Evolutionary conservation across 2,797 vertebrate genomes (phyloP), one percentile per base, ranked within the genome.

Genomic region (Hirundo rustica): DNA sequence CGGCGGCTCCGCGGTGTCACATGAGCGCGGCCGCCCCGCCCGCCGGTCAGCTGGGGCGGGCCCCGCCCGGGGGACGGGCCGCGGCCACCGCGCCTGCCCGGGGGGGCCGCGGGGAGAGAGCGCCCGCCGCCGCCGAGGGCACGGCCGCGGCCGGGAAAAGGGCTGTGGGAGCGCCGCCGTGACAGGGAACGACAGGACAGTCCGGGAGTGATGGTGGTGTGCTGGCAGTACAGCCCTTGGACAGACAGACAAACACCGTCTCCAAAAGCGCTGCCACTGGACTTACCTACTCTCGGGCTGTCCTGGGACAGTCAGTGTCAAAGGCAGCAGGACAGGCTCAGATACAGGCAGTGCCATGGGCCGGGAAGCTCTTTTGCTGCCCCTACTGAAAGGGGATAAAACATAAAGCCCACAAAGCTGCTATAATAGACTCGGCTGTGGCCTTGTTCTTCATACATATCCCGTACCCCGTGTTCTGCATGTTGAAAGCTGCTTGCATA

Each of bases 151-250:
- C 5, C 7, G 29, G 16, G 5, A 26, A 6, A 8, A 5, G 26
- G 36, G 11, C 7, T 2, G 30, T 2, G 27, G 22, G 2, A 2
- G 3, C 5, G 0, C 1, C 2, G 15, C 25, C 3, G 16, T 13
- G 50, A 38, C 23, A 10, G 16, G 19, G 16, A 5, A 1, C 2
- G 3, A 10, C 11, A 1, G n/a, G 23, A 58, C 16, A 5, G 44
- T 2, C 8, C 13, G 8, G 19, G 36, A 14, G 18, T 16, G 66
- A 53, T 7, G 57, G 36, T 27, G 2, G 47, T 34, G 34, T 16
- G 42, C 42, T 32, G 74, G 7, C 54, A 7, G 10, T 7, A 4
- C 55, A 7, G 84, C 30, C 21, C 11, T 44, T 1, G 36, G 27
- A 10, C 27, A 5, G 44, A 6, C 44, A 9, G 74, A 30, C 58